Evolutionary conservation across 2,797 vertebrate species (phyloP).

Genomic region (Leptatherina wallacei): DNA sequence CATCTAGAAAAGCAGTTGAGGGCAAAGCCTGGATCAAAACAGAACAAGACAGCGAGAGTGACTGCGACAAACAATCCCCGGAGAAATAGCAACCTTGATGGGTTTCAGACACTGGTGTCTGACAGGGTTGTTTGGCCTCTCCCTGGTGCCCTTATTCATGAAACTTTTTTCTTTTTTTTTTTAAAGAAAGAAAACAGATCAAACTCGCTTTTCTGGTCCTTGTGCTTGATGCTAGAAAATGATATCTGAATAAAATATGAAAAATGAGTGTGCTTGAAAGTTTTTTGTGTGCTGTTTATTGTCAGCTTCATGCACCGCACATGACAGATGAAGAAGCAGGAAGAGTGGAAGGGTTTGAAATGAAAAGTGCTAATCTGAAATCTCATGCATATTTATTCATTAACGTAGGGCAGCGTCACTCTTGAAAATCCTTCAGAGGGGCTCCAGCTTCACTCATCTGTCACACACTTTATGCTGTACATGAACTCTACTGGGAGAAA

Average conservation of each 20-base stretch:
- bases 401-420: constrained; percentile 51
- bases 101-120: constrained; percentile 67
- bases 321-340: constrained; percentile 57
- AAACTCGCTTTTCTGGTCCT: constrained; percentile 34
- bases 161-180: constrained; percentile 31
- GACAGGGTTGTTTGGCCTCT: constrained; percentile 67
- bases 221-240: constrained; percentile 60
- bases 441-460: constrained; percentile 62
- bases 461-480: constrained; percentile 59
- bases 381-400: constrained; percentile 69
- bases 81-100: constrained; percentile 71
- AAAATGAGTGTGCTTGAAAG: constrained; percentile 46
- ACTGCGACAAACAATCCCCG: constrained; percentile 55
- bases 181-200: constrained; percentile 34
- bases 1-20: constrained; percentile 64
- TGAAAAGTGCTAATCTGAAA: constrained; percentile 59
- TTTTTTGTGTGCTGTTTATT: constrained; percentile 49
- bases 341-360: constrained; percentile 40
- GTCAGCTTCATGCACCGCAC: constrained; percentile 38
- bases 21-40: constrained; percentile 72
- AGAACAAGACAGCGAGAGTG: constrained; percentile 61
- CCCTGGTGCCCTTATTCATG: constrained; percentile 54
- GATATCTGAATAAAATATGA: constrained; percentile 66
- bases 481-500: constrained; percentile 46
- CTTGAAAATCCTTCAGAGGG: constrained; percentile 50